A percentile compares a stretch with the other conserved stretches of the same genome.
These are phyloP conservation scores for Morelia viridis DNA, from an alignment of 2,797 vertebrate species.

Conservation along the genomic window DNA sequence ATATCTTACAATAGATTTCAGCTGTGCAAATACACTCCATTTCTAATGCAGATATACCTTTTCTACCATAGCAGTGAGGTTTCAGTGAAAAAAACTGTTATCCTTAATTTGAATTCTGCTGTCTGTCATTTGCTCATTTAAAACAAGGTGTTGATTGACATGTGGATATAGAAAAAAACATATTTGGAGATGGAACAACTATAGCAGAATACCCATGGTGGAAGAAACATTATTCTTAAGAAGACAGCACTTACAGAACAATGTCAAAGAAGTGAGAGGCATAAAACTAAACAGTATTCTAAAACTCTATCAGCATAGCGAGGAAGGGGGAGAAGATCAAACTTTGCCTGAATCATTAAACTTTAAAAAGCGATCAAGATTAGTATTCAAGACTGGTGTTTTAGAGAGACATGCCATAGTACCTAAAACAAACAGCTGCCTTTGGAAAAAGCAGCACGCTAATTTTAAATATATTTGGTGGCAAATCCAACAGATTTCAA, in stretches of 20 bases:
- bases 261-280: slow-evolving; percentile 62
- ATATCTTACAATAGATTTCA: neutral
- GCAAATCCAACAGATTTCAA: neutral
- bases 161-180: slow-evolving; percentile 65
- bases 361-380: slow-evolving; percentile 54
- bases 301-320: slow-evolving; percentile 40
- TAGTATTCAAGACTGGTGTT: slow-evolving; percentile 31
- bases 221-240: slow-evolving; percentile 57
- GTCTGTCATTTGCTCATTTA: slow-evolving; percentile 57
- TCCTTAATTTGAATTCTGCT: slow-evolving; percentile 53
- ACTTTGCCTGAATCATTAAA: slow-evolving; percentile 55
- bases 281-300: slow-evolving; percentile 61
- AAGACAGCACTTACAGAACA: slow-evolving; percentile 65
- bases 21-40: slow-evolving; percentile 17
- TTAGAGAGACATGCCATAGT: slow-evolving; percentile 50
- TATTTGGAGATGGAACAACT: slow-evolving; percentile 58
- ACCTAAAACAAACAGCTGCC: slow-evolving; percentile 29
- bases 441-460: slow-evolving; percentile 36
- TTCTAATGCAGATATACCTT: slow-evolving; percentile 30
- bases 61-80: slow-evolving; percentile 41
- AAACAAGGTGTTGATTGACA: slow-evolving; percentile 66
- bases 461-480: neutral
- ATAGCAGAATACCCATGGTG: slow-evolving; percentile 58
- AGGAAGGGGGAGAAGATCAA: slow-evolving; percentile 46
- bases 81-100: slow-evolving; percentile 51